phyloP scores from a whole-genome alignment of 2,888 invertebrate species.

The Bembecia ichneumoniformis region DNA sequence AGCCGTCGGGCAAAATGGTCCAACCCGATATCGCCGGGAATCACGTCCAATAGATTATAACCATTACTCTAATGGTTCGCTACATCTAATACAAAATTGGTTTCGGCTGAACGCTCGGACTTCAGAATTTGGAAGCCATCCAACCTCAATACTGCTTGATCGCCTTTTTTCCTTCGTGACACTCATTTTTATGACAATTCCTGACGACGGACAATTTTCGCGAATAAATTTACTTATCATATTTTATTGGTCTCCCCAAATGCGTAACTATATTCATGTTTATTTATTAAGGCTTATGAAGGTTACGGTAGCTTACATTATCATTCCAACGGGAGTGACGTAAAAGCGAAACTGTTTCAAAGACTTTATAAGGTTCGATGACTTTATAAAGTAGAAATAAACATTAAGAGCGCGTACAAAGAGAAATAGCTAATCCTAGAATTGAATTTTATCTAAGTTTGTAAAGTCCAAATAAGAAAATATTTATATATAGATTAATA shows the following conservation, averaged over 20 bases:
- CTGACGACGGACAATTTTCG: slow-evolving; percentile 29
- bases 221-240: slow-evolving; percentile 41
- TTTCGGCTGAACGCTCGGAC: slow-evolving; percentile 22
- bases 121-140: slow-evolving; percentile 9
- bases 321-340: too few relatives aligned
- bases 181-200: slow-evolving; percentile 25
- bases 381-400: slow-evolving; percentile 15
- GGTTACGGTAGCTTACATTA: slow-evolving; percentile 6
- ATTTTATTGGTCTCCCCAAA: slow-evolving; percentile 30
- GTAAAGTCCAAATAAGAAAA: too few relatives aligned
- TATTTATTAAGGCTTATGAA: slow-evolving; percentile 44
- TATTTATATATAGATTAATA: too few relatives aligned
- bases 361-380: slow-evolving; percentile 16
- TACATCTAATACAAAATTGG: slow-evolving; percentile 31
- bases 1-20: background rate
- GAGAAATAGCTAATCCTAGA: too few relatives aligned
- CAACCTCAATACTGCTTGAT: slow-evolving; percentile 20
- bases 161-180: slow-evolving; percentile 20
- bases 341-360: too few relatives aligned
- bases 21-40: slow-evolving; percentile 8
- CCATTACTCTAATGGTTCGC: slow-evolving; percentile 22
- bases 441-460: too few relatives aligned
- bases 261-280: slow-evolving; percentile 30
- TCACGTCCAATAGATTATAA: slow-evolving; percentile 22
- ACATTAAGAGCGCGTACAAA: too few relatives aligned